Percentiles rank a stretch among this genome's conserved stretches.
Evolutionary conservation across 30 jellyfish, hydroid and myxozoan species (phyloP).

Genomic region (Aurelia aurita): DNA sequence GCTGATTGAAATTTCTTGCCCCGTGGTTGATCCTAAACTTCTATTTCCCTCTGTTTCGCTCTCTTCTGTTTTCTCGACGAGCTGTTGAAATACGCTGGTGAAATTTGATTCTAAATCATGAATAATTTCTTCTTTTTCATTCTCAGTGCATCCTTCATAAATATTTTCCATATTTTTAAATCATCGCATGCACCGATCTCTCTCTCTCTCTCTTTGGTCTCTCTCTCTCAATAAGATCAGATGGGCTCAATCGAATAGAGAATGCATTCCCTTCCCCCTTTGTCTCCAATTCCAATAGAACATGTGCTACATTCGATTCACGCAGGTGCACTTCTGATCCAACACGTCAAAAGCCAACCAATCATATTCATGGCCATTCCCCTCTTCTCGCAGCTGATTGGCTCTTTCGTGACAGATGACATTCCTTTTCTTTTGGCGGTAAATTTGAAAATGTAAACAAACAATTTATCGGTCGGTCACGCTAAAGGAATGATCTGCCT

Average conservation of each 20-base stretch:
- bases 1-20: not conserved
- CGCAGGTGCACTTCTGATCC: constrained; percentile 58
- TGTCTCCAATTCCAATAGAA: constrained; percentile 19
- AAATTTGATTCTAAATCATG: constrained; percentile 26
- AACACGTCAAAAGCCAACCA: constrained; percentile 37
- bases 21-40: constrained; percentile 1
- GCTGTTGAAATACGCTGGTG: constrained; percentile 39
- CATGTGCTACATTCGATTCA: constrained; percentile 45
- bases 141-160: constrained; percentile 24
- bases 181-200: not conserved
- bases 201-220: constrained; percentile 22
- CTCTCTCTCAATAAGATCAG: constrained; percentile 12
- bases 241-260: not conserved
- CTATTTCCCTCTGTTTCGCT: not conserved
- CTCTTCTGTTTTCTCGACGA: constrained; percentile 22
- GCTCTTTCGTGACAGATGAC: constrained; percentile 8
- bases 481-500: no score
- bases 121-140: constrained; percentile 14
- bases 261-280: constrained; percentile 15
- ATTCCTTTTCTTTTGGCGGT: constrained; percentile 42
- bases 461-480: not conserved
- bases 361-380: constrained; percentile 58
- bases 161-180: constrained; percentile 65
- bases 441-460: constrained; percentile 59
- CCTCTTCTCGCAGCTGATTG: constrained; percentile 21